Evolutionary conservation across 2,797 vertebrate genomes (phyloP).

Genomic region (Hypotaenidia okinawae): DNA sequence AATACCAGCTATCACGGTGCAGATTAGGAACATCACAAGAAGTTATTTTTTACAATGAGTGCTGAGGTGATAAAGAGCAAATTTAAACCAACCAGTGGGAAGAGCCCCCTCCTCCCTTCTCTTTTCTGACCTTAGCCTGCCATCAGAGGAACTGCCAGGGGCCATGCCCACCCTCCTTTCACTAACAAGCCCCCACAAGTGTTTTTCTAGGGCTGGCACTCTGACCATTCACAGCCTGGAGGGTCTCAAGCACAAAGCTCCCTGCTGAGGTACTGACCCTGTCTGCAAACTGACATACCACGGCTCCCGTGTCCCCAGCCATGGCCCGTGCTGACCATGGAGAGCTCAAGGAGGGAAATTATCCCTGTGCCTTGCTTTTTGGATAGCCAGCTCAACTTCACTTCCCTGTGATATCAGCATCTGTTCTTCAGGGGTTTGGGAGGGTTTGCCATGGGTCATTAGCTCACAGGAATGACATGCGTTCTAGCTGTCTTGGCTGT

Average conservation of each 20-base stretch:
- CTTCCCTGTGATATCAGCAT: background rate
- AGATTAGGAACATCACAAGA: background rate
- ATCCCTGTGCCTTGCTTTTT: background rate
- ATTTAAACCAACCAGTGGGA: background rate
- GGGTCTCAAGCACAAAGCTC: background rate
- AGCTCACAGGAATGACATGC: background rate
- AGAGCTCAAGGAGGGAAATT: background rate
- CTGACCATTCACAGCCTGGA: background rate
- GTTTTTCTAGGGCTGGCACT: background rate
- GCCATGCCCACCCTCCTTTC: background rate
- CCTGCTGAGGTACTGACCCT: background rate
- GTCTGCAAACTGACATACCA: too few relatives aligned
- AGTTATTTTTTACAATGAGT: background rate
- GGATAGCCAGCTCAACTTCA: background rate
- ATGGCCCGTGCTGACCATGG: background rate
- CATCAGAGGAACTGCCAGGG: background rate
- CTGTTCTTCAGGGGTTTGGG: background rate
- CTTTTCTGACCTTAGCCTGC: background rate
- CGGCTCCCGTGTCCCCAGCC: accelerated
- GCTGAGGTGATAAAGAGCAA: background rate
- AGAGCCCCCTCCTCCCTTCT: background rate
- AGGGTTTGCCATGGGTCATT: background rate
- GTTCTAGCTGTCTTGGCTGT: background rate
- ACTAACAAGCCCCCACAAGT: background rate
- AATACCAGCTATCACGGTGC: background rate